Evolutionary conservation across 2,113 vertebrate species (phyloP), one percentile per base, ranked within the genome.

Genomic region (Chlorodrepanis virens): DNA sequence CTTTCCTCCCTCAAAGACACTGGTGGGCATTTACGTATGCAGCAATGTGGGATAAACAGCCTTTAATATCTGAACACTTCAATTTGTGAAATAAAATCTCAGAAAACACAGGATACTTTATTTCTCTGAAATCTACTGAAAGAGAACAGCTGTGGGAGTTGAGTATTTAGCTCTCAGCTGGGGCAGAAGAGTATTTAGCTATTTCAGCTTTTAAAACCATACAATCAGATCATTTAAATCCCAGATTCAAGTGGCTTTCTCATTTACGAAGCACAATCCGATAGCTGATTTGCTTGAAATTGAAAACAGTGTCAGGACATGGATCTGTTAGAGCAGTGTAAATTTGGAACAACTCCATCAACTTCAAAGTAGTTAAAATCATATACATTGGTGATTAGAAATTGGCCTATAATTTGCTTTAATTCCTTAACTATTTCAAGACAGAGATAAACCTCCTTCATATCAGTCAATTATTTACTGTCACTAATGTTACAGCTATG

Each of bases 341-440:
- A 87, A 96, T 93, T 57, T 80, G 64, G 33, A 95, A 71, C 59
- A 89, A 84, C 53, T 85, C 59, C 24, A 89, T 25, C 1, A 29
- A 69, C 67, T 75, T 42, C 19, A 59, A 61, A 84, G 45, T 39
- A 78, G 31, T 89, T 94, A 83, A 86, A 94, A 89, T 70, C 47
- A 5, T 42, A 72, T 52, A 31, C 33, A 87, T 29, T 0, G 0
- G 17, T 45, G 39, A 54, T 86, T 64, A 87, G 35, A 72, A 85
- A 91, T 29, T 81, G 45, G 37, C 72, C 77, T 45, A 52, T 45
- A 69, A 86, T 83, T 54, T 78, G 50, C 49, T 86, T 95, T 96
- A 92, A 96, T 97, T 96, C 72, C 57, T 92, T 94, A 81, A 71
- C 22, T 54, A 42, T 92, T 93, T 84, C 90, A 79, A 47, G 72